Evolutionary conservation across 2,113 vertebrate species (phyloP).

Genomic region (Tricholaema leucomelas): DNA sequence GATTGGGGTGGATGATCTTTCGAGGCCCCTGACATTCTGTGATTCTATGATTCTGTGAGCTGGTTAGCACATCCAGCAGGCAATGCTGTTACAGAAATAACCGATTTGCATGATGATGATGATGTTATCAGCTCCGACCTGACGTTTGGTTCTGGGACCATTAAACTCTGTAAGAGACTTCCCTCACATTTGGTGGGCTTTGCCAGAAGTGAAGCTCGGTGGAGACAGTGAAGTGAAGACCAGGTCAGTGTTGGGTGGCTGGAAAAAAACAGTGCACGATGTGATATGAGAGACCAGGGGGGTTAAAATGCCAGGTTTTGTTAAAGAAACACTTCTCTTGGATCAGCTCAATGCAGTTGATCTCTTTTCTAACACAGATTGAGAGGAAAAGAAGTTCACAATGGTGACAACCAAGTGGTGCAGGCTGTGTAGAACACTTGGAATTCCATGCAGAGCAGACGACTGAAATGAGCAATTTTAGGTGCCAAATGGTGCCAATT

Average conservation of each 20-base stretch:
- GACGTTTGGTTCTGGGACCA: neutral
- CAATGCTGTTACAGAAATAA: neutral
- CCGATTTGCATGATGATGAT: accelerated
- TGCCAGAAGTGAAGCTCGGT: neutral
- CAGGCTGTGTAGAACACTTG: neutral
- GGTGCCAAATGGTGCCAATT: neutral
- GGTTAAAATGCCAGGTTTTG: neutral
- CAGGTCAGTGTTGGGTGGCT: accelerated
- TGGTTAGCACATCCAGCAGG: neutral
- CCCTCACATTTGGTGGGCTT: accelerated
- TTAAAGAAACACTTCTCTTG: neutral
- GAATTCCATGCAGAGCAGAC: no score
- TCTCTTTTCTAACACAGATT: neutral
- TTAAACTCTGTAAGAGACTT: neutral
- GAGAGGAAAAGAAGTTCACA: neutral
- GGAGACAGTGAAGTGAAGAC: neutral
- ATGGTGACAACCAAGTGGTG: neutral
- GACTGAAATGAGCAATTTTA: neutral
- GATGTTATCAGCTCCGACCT: neutral
- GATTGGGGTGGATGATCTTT: no score
- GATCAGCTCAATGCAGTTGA: neutral
- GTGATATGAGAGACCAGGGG: neutral
- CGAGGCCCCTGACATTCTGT: no score
- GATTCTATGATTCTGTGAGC: neutral
- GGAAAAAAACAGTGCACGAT: accelerated